Evolutionary conservation across 2,888 invertebrate genomes (phyloP).

Genomic region (Eutolmus rufibarbis): DNA sequence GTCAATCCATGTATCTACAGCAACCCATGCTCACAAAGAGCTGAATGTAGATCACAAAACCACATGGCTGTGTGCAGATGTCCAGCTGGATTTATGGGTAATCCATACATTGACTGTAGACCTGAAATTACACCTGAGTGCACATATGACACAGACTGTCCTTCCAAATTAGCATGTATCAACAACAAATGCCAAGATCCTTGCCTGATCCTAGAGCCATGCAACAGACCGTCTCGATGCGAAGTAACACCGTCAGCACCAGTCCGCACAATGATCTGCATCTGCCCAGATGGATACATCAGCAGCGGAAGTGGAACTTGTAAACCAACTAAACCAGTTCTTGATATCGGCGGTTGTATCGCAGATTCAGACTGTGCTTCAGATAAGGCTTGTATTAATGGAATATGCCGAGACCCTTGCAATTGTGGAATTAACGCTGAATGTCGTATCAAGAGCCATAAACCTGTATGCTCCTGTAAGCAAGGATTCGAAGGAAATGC

Average conservation of each 20-base stretch:
- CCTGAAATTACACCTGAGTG: conserved; percentile 79
- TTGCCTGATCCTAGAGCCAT: conserved; percentile 79
- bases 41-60: conserved; percentile 81
- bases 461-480: conserved; percentile 85
- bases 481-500: conserved; percentile 87
- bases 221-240: conserved; percentile 80
- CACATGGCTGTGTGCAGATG: conserved; percentile 88
- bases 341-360: conserved; percentile 73
- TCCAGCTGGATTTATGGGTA: conserved; percentile 76
- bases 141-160: conserved; percentile 82
- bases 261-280: conserved; percentile 87
- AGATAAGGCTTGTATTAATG: conserved; percentile 80
- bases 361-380: conserved; percentile 79
- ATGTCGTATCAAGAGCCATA: conserved; percentile 84
- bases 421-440: conserved; percentile 85
- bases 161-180: conserved; percentile 80
- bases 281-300: conserved; percentile 87
- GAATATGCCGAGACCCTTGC: conserved; percentile 83
- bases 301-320: conserved; percentile 84
- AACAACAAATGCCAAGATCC: conserved; percentile 84
- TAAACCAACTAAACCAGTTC: conserved; percentile 72
- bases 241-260: conserved; percentile 82
- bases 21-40: conserved; percentile 78
- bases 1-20: conserved; percentile 82
- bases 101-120: conserved; percentile 82